Base-by-base conservation (phyloP, 2,113 vertebrate genomes). In the Leptocoma aspasia region DNA sequence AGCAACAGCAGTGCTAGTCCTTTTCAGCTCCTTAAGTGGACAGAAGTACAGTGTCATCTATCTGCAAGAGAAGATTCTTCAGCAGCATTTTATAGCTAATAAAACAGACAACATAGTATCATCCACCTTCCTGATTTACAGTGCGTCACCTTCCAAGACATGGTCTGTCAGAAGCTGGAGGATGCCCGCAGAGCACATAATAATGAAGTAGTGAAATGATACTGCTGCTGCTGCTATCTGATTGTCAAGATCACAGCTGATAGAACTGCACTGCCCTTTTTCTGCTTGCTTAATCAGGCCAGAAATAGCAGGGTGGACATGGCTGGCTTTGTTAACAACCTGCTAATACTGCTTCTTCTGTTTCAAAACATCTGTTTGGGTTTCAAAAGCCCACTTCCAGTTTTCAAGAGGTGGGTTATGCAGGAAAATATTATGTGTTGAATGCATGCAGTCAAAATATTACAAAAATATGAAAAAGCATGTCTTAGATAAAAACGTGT, bases 351-450 rank as follows among this genome's bases (percentile, higher is more conserved):
- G 42, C 94, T 98, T 21, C 94, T 99, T 44, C 72, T 98, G 91
- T 95, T 97, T 92, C 98, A 97, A 52, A 97, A 98, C 97, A 95
- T 97, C 96, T 97, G 98, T 86, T 72, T 94, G 97, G 98, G 96
- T 57, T 97, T 97, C 95, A 97, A 97, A 88, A 97, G 93, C 86
- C 95, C 98, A 16, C 97, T 98, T 44, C 89, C 98, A 54, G 94
- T 98, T 90, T 98, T 98, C 53, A 98, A 98, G 97, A 99, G 99
- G 99, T 99, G 96, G 90, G 98, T 97, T 81, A 50, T 42, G 8
- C 52, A 33, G 60, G 57, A 73, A 80, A 54, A 69, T 28, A 33
- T 20, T 73, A 30, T 22, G 18, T 77, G 15, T 77, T 96, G 70
- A 63, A 56, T 94, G 91, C 61, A n/a, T 90, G 75, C 13, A 30